Evolutionary conservation across 2,888 invertebrate species (phyloP).

Genomic region (Eurois occulta): DNA sequence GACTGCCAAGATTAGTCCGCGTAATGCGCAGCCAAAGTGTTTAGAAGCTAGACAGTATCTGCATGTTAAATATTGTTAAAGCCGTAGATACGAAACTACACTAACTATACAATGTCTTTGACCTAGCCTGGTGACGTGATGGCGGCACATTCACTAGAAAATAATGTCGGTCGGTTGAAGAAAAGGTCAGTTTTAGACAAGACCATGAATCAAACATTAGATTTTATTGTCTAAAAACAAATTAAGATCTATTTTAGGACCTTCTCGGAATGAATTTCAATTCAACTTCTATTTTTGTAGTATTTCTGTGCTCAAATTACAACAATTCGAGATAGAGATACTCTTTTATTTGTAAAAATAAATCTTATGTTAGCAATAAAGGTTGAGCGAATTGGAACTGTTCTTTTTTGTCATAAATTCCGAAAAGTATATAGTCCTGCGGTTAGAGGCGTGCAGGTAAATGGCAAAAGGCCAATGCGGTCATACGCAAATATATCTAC

Average conservation of each 20-base stretch:
- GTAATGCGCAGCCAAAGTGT: conserved; percentile 69
- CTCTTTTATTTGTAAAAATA: not conserved
- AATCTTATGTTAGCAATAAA: not conserved
- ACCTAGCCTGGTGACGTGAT: conserved; percentile 35
- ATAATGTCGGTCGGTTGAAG: conserved; percentile 26
- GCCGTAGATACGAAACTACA: not conserved
- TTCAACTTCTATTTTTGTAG: not conserved
- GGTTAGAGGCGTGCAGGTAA: conserved; percentile 4
- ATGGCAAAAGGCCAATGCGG: conserved; percentile 21
- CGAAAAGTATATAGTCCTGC: not conserved
- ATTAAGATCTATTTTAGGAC: conserved; percentile 7
- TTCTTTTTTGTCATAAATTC: conserved; percentile 8
- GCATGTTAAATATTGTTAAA: conserved; percentile 59
- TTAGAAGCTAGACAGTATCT: conserved; percentile 60
- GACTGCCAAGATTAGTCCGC: conserved; percentile 73
- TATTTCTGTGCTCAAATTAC: not conserved
- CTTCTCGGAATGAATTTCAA: conserved; percentile 14
- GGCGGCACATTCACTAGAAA: conserved; percentile 27
- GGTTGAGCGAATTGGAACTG: not conserved
- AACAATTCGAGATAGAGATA: not conserved
- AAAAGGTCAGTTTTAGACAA: conserved; percentile 36
- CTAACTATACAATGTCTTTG: conserved; percentile 24
- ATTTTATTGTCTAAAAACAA: conserved; percentile 7
- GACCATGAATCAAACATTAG: conserved; percentile 5
- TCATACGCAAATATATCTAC: conserved; percentile 1